Evolutionary conservation across 1,140 invertebrate species (phyloP).

Genomic region (Phymastichus coffea): DNA sequence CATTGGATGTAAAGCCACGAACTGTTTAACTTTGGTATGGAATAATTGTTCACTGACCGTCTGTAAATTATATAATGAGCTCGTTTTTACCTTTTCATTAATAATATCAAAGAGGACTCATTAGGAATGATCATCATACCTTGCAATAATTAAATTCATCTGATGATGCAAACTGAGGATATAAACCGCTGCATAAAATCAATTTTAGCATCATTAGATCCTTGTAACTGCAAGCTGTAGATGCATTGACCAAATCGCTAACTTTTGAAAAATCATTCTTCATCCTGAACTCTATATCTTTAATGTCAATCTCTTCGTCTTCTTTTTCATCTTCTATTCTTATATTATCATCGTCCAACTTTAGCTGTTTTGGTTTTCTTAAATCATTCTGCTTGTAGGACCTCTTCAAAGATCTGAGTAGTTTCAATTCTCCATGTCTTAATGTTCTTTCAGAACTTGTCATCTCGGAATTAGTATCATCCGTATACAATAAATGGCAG

Average conservation of each 20-base stretch:
- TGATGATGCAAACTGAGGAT: slow-evolving; percentile 88
- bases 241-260: slow-evolving; percentile 67
- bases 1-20: slow-evolving; percentile 87
- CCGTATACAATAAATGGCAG: slow-evolving; percentile 65
- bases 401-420: slow-evolving; percentile 77
- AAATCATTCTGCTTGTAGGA: slow-evolving; percentile 60
- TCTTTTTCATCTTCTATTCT: slow-evolving; percentile 46
- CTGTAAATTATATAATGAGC: slow-evolving; percentile 46
- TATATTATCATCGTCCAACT: slow-evolving; percentile 63
- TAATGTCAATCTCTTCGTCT: slow-evolving; percentile 70
- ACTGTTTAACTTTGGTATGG: slow-evolving; percentile 90
- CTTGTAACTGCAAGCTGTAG: slow-evolving; percentile 72
- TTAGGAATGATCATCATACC: slow-evolving; percentile 49
- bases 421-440: slow-evolving; percentile 83
- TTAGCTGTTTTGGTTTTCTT: slow-evolving; percentile 75
- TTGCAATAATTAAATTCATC: slow-evolving; percentile 95
- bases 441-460: slow-evolving; percentile 76
- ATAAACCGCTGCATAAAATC: slow-evolving; percentile 87
- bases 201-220: slow-evolving; percentile 89
- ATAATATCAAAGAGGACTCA: slow-evolving; percentile 5
- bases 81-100: slow-evolving; percentile 10
- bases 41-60: slow-evolving; percentile 86
- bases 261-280: slow-evolving; percentile 71
- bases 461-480: slow-evolving; percentile 59
- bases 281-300: slow-evolving; percentile 89